Conservation (phyloP, 2,888 invertebrate genomes). For the Nemurella pictetii region DNA sequence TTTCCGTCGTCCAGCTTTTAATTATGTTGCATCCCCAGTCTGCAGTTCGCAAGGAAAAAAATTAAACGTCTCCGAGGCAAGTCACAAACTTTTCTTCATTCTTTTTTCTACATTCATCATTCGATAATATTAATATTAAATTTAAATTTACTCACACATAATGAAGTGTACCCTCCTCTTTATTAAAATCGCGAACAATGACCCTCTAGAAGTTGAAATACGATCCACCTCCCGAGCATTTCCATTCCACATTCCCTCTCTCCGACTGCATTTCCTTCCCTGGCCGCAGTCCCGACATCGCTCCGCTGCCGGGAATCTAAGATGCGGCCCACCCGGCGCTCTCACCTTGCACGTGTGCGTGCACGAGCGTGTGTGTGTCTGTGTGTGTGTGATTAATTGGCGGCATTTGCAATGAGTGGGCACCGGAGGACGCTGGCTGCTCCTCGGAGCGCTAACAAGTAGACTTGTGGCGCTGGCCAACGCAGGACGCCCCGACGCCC, state of each 20-base stretch:
- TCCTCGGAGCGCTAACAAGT: slow-evolving; percentile 24
- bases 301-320: background rate
- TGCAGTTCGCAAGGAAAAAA: background rate
- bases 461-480: slow-evolving; percentile 1
- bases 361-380: no score
- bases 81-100: background rate
- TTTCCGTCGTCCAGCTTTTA: background rate
- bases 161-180: background rate
- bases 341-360: background rate
- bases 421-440: no score
- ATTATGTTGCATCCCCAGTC: background rate
- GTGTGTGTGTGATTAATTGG: slow-evolving; percentile 11
- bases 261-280: background rate
- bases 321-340: background rate
- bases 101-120: background rate
- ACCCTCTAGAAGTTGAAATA: background rate
- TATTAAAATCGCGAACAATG: background rate
- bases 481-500: background rate
- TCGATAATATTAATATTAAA: background rate
- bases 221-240: background rate
- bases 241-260: background rate
- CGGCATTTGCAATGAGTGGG: slow-evolving; percentile 20
- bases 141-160: background rate
- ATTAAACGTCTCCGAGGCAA: background rate
- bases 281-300: background rate